Percentiles rank a stretch among this genome's conserved stretches.
Conservation (phyloP, 2,888 invertebrate genomes). For the Drosophila kanekoi region DNA sequence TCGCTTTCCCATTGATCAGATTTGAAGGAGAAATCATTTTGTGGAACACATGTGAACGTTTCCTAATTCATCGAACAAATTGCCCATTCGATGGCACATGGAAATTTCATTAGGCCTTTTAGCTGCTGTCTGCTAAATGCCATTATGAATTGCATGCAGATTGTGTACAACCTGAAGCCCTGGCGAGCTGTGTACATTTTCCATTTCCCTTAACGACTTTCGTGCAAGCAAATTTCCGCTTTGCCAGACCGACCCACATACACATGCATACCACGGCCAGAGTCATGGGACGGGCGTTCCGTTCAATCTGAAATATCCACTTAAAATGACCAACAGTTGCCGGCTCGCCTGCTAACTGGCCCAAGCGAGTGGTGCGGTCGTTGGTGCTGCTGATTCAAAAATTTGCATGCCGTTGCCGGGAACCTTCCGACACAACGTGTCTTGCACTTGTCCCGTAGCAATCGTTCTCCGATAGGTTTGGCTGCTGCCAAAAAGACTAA, state of each 20-base stretch:
- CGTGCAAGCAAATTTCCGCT: slow-evolving; percentile 75
- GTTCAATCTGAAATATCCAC: slow-evolving; percentile 54
- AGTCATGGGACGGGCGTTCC: slow-evolving; percentile 33
- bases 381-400: slow-evolving; percentile 41
- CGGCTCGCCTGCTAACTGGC: slow-evolving; percentile 34
- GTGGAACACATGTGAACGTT: background rate
- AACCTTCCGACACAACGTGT: slow-evolving; percentile 40
- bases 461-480: slow-evolving; percentile 13
- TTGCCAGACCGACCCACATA: slow-evolving; percentile 50
- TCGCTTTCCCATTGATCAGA: background rate
- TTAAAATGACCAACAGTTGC: slow-evolving; percentile 59
- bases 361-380: slow-evolving; percentile 6
- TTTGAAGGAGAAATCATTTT: background rate
- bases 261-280: background rate
- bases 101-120: slow-evolving; percentile 68
- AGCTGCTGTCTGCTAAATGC: slow-evolving; percentile 45
- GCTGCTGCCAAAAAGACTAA: slow-evolving; percentile 23
- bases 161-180: slow-evolving; percentile 33
- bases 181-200: slow-evolving; percentile 49
- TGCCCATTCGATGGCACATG: slow-evolving; percentile 47
- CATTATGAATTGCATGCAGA: slow-evolving; percentile 48
- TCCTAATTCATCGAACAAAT: slow-evolving; percentile 31
- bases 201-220: slow-evolving; percentile 67
- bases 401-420: slow-evolving; percentile 67
- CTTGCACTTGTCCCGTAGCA: slow-evolving; percentile 3